phyloP scores from a whole-genome alignment of 1,140 invertebrate genomes.

The Glossosoma conforme region DNA sequence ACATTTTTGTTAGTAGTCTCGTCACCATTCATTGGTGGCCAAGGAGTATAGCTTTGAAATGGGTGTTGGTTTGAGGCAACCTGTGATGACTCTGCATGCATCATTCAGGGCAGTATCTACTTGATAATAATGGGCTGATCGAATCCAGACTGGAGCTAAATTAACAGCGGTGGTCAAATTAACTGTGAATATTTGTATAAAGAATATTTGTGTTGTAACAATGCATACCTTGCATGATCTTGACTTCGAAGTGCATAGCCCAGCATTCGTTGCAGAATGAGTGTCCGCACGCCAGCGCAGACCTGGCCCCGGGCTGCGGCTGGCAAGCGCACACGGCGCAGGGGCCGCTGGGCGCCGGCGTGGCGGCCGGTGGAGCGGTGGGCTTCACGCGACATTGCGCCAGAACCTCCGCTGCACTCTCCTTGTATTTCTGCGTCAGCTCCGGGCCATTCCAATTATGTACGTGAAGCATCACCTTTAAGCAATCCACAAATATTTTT shows the following conservation, averaged over 20 bases:
- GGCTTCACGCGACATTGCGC: slow-evolving; percentile 79
- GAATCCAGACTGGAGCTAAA: no score
- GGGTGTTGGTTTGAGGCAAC: no score
- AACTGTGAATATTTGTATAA: neutral
- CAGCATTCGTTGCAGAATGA: slow-evolving; percentile 93
- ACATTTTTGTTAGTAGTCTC: no score
- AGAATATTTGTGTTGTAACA: neutral
- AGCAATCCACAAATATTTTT: slow-evolving; percentile 23
- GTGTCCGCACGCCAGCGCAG: slow-evolving; percentile 82
- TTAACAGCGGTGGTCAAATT: no score
- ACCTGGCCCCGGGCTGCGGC: slow-evolving; percentile 64
- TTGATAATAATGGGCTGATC: no score
- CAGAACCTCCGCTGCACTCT: slow-evolving; percentile 71
- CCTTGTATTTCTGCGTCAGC: slow-evolving; percentile 72
- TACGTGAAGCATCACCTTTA: slow-evolving; percentile 73
- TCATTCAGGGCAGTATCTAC: no score
- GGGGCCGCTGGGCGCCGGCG: slow-evolving; percentile 36
- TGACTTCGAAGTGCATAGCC: slow-evolving; percentile 92
- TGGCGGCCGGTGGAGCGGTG: slow-evolving; percentile 30
- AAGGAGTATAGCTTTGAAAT: no score
- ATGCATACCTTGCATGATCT: slow-evolving; percentile 79
- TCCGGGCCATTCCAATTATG: slow-evolving; percentile 82
- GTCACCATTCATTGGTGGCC: no score
- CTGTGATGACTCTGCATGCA: no score
- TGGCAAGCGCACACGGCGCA: slow-evolving; percentile 55